phyloP scores from a whole-genome alignment of 1,140 invertebrate species.

The Nylanderia fulva region DNA sequence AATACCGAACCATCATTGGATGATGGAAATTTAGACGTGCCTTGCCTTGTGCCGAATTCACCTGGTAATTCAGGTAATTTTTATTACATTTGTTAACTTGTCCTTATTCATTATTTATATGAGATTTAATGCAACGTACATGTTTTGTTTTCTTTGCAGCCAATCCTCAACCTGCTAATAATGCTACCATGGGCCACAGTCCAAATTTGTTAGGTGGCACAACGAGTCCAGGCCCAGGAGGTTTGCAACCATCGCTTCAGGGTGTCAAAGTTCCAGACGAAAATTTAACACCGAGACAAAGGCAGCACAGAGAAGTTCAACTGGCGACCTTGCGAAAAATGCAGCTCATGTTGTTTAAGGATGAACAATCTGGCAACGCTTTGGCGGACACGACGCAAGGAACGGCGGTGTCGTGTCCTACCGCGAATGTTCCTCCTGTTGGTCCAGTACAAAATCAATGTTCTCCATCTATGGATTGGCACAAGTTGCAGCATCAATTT shows the following conservation, averaged over 20 bases:
- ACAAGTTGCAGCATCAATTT: slow-evolving; percentile 94
- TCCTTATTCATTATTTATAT: not conserved
- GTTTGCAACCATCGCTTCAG: slow-evolving; percentile 88
- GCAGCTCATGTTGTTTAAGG: slow-evolving; percentile 94
- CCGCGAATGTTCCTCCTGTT: slow-evolving; percentile 81
- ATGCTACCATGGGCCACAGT: slow-evolving; percentile 83
- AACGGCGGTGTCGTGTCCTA: slow-evolving; percentile 79
- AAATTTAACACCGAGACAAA: slow-evolving; percentile 98
- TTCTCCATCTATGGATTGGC: slow-evolving; percentile 92
- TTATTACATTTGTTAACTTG: slow-evolving; percentile 14
- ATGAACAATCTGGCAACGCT: slow-evolving; percentile 75
- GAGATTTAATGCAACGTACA: slow-evolving; percentile 26
- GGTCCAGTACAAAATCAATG: slow-evolving; percentile 83
- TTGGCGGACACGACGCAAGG: slow-evolving; percentile 83
- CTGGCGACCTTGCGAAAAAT: slow-evolving; percentile 96
- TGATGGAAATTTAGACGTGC: slow-evolving; percentile 85
- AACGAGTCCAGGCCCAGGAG: slow-evolving; percentile 86
- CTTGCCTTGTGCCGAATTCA: slow-evolving; percentile 85
- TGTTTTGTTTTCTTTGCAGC: slow-evolving; percentile 67
- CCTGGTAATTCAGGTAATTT: slow-evolving; percentile 83
- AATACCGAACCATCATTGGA: slow-evolving; percentile 85
- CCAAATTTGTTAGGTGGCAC: slow-evolving; percentile 83
- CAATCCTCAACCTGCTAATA: slow-evolving; percentile 82
- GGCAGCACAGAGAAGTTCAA: slow-evolving; percentile 96
- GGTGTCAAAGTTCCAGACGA: slow-evolving; percentile 97